phyloP scores from a whole-genome alignment of 2,888 invertebrate genomes.

The Pterobdella sp. region DNA sequence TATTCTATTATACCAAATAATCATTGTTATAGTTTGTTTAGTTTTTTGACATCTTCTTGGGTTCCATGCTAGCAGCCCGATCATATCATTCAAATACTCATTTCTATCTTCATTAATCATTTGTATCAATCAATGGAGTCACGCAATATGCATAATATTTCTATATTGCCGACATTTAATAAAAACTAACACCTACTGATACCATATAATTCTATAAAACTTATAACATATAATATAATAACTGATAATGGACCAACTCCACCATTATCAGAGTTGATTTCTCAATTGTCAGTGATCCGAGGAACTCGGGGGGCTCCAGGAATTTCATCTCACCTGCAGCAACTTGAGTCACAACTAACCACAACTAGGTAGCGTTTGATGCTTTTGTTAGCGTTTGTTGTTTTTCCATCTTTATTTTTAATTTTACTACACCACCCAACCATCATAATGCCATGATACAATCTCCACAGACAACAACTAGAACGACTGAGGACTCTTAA shows the following conservation, averaged over 20 bases:
- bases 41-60: no score
- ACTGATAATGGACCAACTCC: neutral
- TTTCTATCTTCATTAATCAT: no score
- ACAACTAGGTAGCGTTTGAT: neutral
- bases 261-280: neutral
- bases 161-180: no score
- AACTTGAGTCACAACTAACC: slow-evolving; percentile 5
- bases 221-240: no score
- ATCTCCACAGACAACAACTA: neutral
- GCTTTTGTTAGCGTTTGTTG: neutral
- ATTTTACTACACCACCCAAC: neutral
- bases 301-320: neutral
- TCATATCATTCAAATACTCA: no score
- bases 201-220: no score
- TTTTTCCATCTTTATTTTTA: neutral
- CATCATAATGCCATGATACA: neutral
- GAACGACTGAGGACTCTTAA: neutral
- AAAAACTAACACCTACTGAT: no score
- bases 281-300: neutral
- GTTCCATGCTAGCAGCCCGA: no score
- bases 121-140: no score
- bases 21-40: no score
- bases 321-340: slow-evolving; percentile 6
- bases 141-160: no score
- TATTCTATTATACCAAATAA: no score